phyloP scores from a whole-genome alignment of 2,797 vertebrate genomes.

The Aulostomus chinensis region DNA sequence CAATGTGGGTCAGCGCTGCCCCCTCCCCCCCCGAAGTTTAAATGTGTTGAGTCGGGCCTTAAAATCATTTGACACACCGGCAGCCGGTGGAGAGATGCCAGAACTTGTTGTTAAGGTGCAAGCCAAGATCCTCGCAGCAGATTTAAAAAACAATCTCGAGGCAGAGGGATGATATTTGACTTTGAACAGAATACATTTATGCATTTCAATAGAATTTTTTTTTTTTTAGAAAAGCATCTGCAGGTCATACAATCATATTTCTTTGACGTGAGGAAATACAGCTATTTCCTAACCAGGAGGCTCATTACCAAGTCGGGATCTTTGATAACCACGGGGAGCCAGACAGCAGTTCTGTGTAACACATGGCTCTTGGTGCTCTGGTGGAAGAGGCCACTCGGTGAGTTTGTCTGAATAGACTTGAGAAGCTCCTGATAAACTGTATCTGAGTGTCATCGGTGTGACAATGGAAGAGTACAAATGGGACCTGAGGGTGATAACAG shows the following conservation, averaged over 20 bases:
- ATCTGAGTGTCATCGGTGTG: too few relatives aligned
- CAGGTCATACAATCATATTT: background rate
- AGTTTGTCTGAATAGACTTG: too few relatives aligned
- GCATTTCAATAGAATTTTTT: background rate
- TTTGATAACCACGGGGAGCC: too few relatives aligned
- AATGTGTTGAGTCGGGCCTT: slow-evolving; percentile 30
- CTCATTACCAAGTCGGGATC: too few relatives aligned
- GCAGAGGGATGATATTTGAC: background rate
- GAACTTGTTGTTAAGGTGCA: background rate
- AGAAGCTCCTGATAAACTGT: too few relatives aligned
- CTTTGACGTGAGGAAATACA: too few relatives aligned
- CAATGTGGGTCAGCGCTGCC: slow-evolving; percentile 12
- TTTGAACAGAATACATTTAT: background rate
- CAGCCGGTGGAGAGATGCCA: slow-evolving; percentile 9
- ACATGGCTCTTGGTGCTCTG: too few relatives aligned
- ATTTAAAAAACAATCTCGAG: slow-evolving; percentile 12
- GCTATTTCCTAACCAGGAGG: background rate
- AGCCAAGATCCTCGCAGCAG: slow-evolving; percentile 1
- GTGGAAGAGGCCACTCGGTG: too few relatives aligned
- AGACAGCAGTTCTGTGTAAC: too few relatives aligned
- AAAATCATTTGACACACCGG: slow-evolving; percentile 30
- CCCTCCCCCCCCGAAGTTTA: slow-evolving; percentile 26
- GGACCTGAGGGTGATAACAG: too few relatives aligned
- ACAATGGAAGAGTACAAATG: too few relatives aligned
- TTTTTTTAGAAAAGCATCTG: background rate